Evolutionary conservation across 2,113 vertebrate species (phyloP).

Genomic region (Rattus norvegicus): DNA sequence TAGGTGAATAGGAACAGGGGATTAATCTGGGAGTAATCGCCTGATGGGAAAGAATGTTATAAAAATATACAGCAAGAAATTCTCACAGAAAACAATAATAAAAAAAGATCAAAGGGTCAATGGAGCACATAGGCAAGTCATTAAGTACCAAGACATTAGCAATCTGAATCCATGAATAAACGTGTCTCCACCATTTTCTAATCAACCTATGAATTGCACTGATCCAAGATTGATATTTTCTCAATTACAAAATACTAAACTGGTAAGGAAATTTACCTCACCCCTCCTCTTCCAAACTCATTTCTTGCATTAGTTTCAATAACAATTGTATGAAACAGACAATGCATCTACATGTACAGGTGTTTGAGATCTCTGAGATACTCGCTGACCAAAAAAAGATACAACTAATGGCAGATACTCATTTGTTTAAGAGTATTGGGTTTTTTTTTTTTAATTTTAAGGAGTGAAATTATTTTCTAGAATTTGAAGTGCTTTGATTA

Average conservation of each 20-base stretch:
- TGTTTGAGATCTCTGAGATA: too few relatives aligned
- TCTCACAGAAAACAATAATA: not conserved
- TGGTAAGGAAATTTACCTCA: not conserved
- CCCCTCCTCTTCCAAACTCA: not conserved
- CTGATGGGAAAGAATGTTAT: not conserved
- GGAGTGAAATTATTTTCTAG: not conserved
- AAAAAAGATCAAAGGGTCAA: not conserved
- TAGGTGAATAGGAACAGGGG: not conserved
- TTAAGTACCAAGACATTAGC: not conserved
- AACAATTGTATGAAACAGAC: not conserved
- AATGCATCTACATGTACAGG: not conserved
- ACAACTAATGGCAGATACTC: not conserved
- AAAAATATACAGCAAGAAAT: not conserved
- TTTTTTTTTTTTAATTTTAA: too few relatives aligned
- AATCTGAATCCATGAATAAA: not conserved
- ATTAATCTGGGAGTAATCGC: not conserved
- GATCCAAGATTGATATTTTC: not conserved
- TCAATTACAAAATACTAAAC: not conserved
- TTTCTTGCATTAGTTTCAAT: not conserved
- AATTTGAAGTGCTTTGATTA: not conserved
- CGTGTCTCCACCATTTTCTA: not conserved
- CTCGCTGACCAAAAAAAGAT: too few relatives aligned
- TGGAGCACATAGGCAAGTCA: not conserved
- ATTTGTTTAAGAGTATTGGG: too few relatives aligned
- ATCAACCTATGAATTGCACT: not conserved